Evolutionary conservation across 2,113 vertebrate species (phyloP), one percentile per base, ranked within the genome.

Genomic region (Camelus bactrianus): DNA sequence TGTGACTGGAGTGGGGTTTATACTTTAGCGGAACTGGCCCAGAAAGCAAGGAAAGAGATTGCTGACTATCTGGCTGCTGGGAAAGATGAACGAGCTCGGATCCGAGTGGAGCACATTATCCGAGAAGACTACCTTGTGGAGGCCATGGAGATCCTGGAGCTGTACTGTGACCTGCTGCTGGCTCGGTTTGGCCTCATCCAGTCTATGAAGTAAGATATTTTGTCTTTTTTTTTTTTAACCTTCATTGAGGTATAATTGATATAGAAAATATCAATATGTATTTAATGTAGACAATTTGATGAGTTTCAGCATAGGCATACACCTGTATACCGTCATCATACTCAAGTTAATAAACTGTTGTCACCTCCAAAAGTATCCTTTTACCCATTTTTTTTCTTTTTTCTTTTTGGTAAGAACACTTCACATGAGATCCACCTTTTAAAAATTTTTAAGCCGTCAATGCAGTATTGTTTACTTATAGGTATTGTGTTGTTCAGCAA

Each of bases 131-230:
- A 99, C 96, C 97, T 99, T 30, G 99, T 99, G 97, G 99, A 99
- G 96, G 99, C 99, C 97, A 99, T 99, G 99, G 99, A 99, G 98
- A 99, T 99, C 98, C 98, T 99, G 97, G 99, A 99, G 98, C 98
- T 99, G 56, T 99, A 99, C 98, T 99, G 99, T 67, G 99, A 99
- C 92, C 98, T 99, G 91, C 98, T 99, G 80, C 98, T 99, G 52
- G 98, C 99, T 50, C 99, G 99, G 32, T 99, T 99, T 93, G 99
- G 99, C 96, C 99, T 99, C 95, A 99, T 99, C 93, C 99, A 99
- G 92, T 99, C 99, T 8, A 99, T 99, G 99, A 99, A 99, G 99
- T 99, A 98, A 99, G 99, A 98, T 75, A 13, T 32, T 94, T 70
- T 88, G 26, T 50, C 54, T 64, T 16, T 70, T 26, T 42, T 52